Conservation (phyloP, 2,888 invertebrate species). For the Oxytorus armatus region DNA sequence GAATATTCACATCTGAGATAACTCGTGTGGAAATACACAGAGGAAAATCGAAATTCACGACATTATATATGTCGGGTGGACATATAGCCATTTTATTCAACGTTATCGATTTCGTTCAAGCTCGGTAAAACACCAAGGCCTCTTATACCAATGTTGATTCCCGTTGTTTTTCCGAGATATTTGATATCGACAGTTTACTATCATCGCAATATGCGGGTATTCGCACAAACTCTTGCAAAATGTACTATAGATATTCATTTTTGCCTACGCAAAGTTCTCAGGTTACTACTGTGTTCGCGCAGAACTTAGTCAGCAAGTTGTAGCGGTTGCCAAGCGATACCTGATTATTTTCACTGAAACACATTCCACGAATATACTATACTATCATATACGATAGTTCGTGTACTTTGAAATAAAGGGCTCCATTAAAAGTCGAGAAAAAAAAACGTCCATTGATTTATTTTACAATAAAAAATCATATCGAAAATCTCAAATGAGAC, state of each 20-base stretch:
- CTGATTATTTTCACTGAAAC: conserved; percentile 5
- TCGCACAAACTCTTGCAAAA: not conserved
- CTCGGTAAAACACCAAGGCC: not conserved
- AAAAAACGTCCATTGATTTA: no score
- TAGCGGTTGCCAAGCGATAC: not conserved
- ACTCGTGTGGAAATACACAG: no score
- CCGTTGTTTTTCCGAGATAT: not conserved
- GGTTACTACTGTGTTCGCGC: not conserved
- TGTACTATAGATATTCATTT: not conserved
- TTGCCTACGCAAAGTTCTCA: conserved; percentile 23
- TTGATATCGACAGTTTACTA: not conserved
- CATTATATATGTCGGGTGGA: not conserved
- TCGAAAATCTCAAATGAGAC: no score
- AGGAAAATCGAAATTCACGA: conserved; percentile 2
- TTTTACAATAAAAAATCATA: no score
- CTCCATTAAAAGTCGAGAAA: no score
- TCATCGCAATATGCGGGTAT: conserved; percentile 31
- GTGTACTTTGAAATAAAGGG: no score
- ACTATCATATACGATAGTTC: no score
- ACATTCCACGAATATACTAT: not conserved
- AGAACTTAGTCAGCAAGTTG: not conserved
- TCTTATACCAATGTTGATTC: not conserved
- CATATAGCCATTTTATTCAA: not conserved
- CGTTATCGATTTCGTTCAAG: conserved; percentile 4
- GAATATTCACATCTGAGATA: no score